Percentiles rank a stretch among this genome's conserved stretches.
These are phyloP conservation scores for Fabriciana adippe DNA, from an alignment of 2,888 invertebrate species.

Conservation along the genomic window DNA sequence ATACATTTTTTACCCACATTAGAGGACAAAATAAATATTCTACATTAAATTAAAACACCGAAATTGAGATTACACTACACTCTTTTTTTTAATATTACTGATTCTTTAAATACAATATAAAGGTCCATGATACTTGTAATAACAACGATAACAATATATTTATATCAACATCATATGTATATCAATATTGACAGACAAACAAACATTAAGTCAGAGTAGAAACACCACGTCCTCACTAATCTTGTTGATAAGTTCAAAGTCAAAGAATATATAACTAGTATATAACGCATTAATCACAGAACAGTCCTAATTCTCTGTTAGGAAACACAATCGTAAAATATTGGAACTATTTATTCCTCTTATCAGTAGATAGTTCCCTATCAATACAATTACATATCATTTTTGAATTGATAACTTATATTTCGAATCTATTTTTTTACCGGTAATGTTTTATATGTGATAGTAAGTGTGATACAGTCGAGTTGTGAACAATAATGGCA, in stretches of 20 bases:
- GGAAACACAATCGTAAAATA: constrained; percentile 25
- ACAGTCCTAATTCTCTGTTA: constrained; percentile 1
- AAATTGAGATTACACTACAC: too few relatives aligned
- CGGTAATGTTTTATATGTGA: neutral
- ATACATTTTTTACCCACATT: too few relatives aligned
- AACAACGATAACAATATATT: neutral
- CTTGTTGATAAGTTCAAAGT: constrained; percentile 33
- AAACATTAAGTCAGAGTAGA: constrained; percentile 14
- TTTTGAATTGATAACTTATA: neutral
- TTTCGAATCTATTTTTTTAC: neutral
- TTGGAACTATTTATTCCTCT: constrained; percentile 36
- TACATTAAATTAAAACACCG: too few relatives aligned
- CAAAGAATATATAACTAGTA: constrained; percentile 34
- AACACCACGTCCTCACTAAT: constrained; percentile 24
- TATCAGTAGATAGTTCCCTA: constrained; percentile 35
- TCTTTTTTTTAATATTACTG: too few relatives aligned
- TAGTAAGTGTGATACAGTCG: neutral
- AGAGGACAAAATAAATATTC: too few relatives aligned
- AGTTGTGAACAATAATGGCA: constrained; percentile 2
- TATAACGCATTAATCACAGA: constrained; percentile 7
- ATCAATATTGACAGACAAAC: constrained; percentile 17
- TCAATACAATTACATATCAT: constrained; percentile 4
- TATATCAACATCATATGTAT: neutral
- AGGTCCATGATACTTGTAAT: too few relatives aligned
- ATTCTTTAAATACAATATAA: too few relatives aligned